A percentile compares a stretch with the other conserved stretches of the same genome.
These are phyloP conservation scores for Enoplosus armatus DNA, from an alignment of 2,797 vertebrate species.

Conservation along the genomic window DNA sequence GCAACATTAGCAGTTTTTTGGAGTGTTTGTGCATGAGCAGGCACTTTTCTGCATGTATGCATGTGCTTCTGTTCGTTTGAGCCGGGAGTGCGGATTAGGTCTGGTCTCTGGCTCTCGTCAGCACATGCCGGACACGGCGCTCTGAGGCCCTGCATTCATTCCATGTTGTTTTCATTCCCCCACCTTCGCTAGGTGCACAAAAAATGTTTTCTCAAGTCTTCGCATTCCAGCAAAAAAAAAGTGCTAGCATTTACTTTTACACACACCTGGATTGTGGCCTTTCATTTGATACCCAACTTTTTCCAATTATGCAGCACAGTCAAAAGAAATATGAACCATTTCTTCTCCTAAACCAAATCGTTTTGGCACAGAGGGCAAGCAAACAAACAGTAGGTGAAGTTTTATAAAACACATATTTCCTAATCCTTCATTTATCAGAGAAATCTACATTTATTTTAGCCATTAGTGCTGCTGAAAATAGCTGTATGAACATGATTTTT, in stretches of 20 bases:
- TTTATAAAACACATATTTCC: constrained; percentile 59
- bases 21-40: constrained; percentile 54
- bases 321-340: constrained; percentile 44
- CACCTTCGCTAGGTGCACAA: constrained; percentile 77
- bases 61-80: constrained; percentile 53
- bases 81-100: constrained; percentile 73
- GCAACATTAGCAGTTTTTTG: constrained; percentile 47
- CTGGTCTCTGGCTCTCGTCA: constrained; percentile 84
- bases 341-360: constrained; percentile 32
- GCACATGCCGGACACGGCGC: constrained; percentile 75
- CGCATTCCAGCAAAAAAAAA: constrained; percentile 72
- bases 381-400: constrained; percentile 58
- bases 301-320: constrained; percentile 61
- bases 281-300: constrained; percentile 74
- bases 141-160: constrained; percentile 86
- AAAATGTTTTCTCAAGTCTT: constrained; percentile 84
- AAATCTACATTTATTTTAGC: constrained; percentile 66
- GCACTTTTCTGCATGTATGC: constrained; percentile 62
- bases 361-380: constrained; percentile 45
- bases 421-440: constrained; percentile 55
- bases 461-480: constrained; percentile 60
- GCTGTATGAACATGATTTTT: constrained; percentile 33
- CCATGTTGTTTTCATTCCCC: constrained; percentile 85
- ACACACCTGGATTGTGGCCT: constrained; percentile 79
- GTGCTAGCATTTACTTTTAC: constrained; percentile 70